phyloP scores from a whole-genome alignment of 92 coral and sea anemone species.

The Palythoa grandis region DNA sequence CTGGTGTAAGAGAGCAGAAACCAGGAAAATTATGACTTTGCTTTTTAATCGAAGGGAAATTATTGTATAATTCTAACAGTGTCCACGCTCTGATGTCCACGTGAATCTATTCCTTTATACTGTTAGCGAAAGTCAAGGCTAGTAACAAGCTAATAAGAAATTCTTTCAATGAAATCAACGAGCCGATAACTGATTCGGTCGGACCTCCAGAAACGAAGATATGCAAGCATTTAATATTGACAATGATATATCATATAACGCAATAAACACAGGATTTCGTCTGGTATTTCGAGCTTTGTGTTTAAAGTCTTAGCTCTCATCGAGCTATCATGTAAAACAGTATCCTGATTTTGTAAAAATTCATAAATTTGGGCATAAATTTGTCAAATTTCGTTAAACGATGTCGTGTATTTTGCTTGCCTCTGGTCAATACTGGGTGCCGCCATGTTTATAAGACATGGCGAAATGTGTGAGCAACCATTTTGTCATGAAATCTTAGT shows the following conservation, averaged over 20 bases:
- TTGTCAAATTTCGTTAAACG: neutral
- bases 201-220: constrained; percentile 13
- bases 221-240: constrained; percentile 30
- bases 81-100: too few species aligned
- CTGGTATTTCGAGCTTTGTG: constrained; percentile 1
- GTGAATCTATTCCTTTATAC: neutral
- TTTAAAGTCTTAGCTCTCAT: constrained; percentile 2
- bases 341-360: neutral
- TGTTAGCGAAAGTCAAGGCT: neutral
- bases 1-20: too few species aligned
- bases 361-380: neutral
- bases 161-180: constrained; percentile 9
- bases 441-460: constrained; percentile 45
- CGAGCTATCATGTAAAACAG: neutral
- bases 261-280: constrained; percentile 11
- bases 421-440: neutral
- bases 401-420: neutral
- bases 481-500: constrained; percentile 44
- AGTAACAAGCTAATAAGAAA: neutral
- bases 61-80: too few species aligned
- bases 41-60: too few species aligned
- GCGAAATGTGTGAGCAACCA: constrained; percentile 16
- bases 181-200: neutral
- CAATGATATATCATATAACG: neutral
- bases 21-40: too few species aligned